A percentile compares a stretch with the other conserved stretches of the same genome.
phyloP scores from a whole-genome alignment of 2,888 invertebrate genomes.

The Vanessa cardui region DNA sequence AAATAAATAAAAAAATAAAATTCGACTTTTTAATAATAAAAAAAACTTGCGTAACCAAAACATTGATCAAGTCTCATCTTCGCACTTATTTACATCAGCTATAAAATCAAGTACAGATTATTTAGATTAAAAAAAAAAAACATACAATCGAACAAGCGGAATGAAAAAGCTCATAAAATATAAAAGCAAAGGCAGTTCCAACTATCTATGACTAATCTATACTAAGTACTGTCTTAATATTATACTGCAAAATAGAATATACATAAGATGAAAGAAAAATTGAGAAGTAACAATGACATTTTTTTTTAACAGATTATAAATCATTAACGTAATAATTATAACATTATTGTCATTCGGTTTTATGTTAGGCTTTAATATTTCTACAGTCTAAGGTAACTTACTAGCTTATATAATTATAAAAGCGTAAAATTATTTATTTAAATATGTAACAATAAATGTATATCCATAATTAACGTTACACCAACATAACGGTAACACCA shows the following conservation, averaged over 20 bases:
- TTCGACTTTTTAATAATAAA: background rate
- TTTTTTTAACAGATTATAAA: no score
- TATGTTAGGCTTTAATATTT: no score
- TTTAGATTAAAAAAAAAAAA: background rate
- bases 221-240: constrained; percentile 15
- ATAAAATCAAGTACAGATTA: background rate
- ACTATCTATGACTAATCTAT: background rate
- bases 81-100: background rate
- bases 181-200: constrained; percentile 1
- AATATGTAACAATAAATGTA: no score
- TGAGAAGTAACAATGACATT: no score
- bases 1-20: background rate
- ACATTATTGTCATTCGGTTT: no score
- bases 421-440: no score
- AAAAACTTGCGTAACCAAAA: background rate
- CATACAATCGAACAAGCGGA: constrained; percentile 16
- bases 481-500: no score
- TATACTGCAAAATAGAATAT: background rate
- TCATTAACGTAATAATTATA: no score
- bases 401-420: no score
- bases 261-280: background rate
- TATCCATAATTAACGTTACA: no score
- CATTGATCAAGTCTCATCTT: constrained; percentile 2
- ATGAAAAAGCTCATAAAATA: constrained; percentile 9
- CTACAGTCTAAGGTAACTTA: no score